phyloP scores from a whole-genome alignment of 2,797 vertebrate species.

The Argya squamiceps region DNA sequence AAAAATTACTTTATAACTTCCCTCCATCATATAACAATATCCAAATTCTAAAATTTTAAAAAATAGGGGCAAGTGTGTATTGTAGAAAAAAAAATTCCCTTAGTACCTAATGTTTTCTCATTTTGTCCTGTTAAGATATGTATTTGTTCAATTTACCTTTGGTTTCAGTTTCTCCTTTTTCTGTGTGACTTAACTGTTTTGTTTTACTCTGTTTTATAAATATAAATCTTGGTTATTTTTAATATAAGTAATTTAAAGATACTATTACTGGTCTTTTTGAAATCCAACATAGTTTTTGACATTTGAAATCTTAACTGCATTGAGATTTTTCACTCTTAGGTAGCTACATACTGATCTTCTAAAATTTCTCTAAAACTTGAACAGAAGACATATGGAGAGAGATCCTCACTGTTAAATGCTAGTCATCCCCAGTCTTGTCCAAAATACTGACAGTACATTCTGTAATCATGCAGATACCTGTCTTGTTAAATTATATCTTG shows the following conservation, averaged over 20 bases:
- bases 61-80: accelerated
- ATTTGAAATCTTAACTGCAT: neutral
- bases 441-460: neutral
- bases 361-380: neutral
- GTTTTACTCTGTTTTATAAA: neutral
- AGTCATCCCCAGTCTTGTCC: neutral
- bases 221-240: neutral
- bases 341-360: neutral
- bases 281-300: neutral
- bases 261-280: neutral
- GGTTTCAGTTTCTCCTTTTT: neutral
- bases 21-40: neutral
- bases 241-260: neutral
- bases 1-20: neutral
- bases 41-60: neutral
- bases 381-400: neutral
- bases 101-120: neutral
- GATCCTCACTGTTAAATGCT: neutral
- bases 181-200: neutral
- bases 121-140: neutral
- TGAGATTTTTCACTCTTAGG: neutral
- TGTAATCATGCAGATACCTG: neutral
- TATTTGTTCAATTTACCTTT: neutral
- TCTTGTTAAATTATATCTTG: neutral
- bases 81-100: neutral